phyloP scores from a whole-genome alignment of 2,797 vertebrate species.

The Lates japonicus region DNA sequence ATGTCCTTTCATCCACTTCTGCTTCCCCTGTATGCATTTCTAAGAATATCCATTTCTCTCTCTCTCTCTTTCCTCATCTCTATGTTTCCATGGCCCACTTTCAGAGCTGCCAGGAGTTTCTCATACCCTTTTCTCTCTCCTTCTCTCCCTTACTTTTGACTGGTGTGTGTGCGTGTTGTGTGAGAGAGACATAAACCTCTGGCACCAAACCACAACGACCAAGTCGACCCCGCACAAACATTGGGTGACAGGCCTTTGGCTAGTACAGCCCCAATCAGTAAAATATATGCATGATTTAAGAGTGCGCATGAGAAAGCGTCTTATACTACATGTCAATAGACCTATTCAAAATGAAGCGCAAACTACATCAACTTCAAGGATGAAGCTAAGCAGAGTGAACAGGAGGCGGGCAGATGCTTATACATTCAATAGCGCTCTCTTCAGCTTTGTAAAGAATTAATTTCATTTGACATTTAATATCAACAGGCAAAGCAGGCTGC shows the following conservation, averaged over 20 bases:
- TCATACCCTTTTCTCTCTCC: conserved; percentile 8
- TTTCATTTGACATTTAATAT: conserved; percentile 72
- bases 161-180: background rate
- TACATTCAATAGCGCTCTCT: conserved; percentile 67
- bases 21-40: conserved; percentile 31
- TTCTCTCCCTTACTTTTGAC: background rate
- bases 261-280: conserved; percentile 60
- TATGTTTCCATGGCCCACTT: conserved; percentile 59
- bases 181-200: conserved; percentile 18
- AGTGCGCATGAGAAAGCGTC: conserved; percentile 69
- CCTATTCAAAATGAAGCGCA: conserved; percentile 67
- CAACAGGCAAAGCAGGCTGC: conserved; percentile 46
- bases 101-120: conserved; percentile 33
- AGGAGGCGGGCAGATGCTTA: conserved; percentile 69
- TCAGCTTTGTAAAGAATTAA: conserved; percentile 67
- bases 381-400: conserved; percentile 58
- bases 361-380: conserved; percentile 32
- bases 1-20: background rate
- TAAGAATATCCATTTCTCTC: conserved; percentile 40
- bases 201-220: conserved; percentile 54
- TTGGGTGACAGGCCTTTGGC: conserved; percentile 67
- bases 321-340: conserved; percentile 73
- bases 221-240: conserved; percentile 68
- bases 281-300: conserved; percentile 81
- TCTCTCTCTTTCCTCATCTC: conserved; percentile 5